A percentile compares a stretch with the other conserved stretches of the same genome.
These are phyloP conservation scores for Neoaliturus tenellus DNA, from an alignment of 2,888 invertebrate species.

Conservation along the genomic window DNA sequence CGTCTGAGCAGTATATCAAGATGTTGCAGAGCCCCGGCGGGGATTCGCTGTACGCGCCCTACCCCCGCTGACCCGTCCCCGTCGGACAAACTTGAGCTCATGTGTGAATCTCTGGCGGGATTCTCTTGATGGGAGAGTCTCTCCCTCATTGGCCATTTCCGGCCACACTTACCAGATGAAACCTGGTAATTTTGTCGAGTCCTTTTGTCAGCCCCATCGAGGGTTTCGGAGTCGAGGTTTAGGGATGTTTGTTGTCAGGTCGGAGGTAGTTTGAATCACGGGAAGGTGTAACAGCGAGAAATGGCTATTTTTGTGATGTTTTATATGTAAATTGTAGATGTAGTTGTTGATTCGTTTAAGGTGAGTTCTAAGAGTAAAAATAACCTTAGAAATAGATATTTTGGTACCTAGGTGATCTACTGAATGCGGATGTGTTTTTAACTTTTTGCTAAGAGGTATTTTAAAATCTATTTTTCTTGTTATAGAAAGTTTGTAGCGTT, in stretches of 20 bases:
- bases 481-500: neutral
- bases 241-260: neutral
- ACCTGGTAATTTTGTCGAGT: conserved; percentile 46
- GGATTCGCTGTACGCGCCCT: conserved; percentile 51
- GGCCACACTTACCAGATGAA: conserved; percentile 53
- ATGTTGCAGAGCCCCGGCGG: conserved; percentile 59
- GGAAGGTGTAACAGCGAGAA: conserved; percentile 24
- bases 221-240: neutral
- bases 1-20: conserved; percentile 62
- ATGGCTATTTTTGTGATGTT: neutral
- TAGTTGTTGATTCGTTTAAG: neutral
- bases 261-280: neutral
- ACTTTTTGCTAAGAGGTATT: conserved; percentile 45
- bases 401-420: conserved; percentile 32
- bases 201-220: too few relatives aligned
- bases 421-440: conserved; percentile 36
- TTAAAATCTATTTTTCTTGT: conserved; percentile 40
- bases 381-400: conserved; percentile 43
- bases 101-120: conserved; percentile 42
- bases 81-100: neutral
- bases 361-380: neutral
- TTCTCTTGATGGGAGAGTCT: neutral
- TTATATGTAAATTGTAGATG: conserved; percentile 43
- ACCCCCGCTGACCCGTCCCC: conserved; percentile 48
- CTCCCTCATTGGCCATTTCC: neutral